Evolutionary conservation across 2,113 vertebrate species (phyloP), one percentile per base, ranked within the genome.

Genomic region (Xyrauchen texanus): DNA sequence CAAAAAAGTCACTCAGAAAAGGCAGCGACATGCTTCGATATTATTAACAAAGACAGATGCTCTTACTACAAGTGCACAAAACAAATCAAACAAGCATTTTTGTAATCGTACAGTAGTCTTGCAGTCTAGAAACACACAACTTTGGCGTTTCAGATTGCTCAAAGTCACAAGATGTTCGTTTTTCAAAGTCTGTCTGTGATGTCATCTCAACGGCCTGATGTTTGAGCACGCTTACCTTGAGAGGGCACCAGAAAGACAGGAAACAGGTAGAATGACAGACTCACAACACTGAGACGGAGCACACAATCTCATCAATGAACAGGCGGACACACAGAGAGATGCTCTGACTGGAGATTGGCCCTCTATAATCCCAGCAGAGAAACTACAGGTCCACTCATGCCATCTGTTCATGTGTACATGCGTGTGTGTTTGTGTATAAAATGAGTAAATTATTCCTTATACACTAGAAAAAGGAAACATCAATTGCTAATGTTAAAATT

Each of bases 341-440:
- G 61, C 16, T 58, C 63, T 64, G 53, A 69, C 51, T 76, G 67
- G 42, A 78, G 62, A 83, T 82, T 83, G 78, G 55, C 71, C 68
- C 60, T 65, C 63, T 73, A 45, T 83, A 86, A 88, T 86, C 85
- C 82, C 80, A 60, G 82, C 79, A 77, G 53, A 49, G 62, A 79
- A 76, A 79, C 55, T 4, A 44, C 83, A 81, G 81, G 70, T 79
- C 77, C 46, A 60, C 76, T 76, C 44, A 83, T 47, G 64, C 84
- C 83, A 85, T 86, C 82, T 87, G 79, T 44, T 61, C 73, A 44
- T 66, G 13, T 46, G 21, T 15, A 45, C 55, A 34, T 34, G 21
- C 1, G 21, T 34, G 21, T 79, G 77, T 79, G 46, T 79, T 49
- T 8, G 5, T 49, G 47, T 49, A 49, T 49, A 49, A 49, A 49